phyloP scores from a whole-genome alignment of 2,113 vertebrate species.

The Poeciliopsis occidentalis region DNA sequence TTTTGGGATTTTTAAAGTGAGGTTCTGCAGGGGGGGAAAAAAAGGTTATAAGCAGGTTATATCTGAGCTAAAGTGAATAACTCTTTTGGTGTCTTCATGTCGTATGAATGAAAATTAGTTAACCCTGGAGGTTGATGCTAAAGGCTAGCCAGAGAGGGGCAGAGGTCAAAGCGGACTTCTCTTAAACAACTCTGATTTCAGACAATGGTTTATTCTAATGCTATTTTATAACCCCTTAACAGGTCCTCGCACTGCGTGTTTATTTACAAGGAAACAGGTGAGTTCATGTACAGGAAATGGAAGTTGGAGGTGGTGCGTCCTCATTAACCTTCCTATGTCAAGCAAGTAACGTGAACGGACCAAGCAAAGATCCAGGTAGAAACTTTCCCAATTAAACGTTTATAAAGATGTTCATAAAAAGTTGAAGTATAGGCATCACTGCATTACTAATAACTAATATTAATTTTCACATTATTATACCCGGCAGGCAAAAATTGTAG shows the following conservation, averaged over 20 bases:
- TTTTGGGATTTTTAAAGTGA: not conserved
- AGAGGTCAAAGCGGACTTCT: not conserved
- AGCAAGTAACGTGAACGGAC: not conserved
- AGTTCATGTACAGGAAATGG: not conserved
- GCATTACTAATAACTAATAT: not conserved
- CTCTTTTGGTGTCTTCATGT: not conserved
- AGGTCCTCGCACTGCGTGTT: not conserved
- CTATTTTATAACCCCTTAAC: not conserved
- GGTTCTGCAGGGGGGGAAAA: not conserved
- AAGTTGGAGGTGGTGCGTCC: not conserved
- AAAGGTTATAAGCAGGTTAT: not conserved
- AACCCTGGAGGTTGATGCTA: not conserved
- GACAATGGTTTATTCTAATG: not conserved
- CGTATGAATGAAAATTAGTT: not conserved
- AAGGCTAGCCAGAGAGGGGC: not conserved
- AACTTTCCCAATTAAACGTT: not conserved
- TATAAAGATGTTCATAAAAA: not conserved
- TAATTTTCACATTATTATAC: not conserved
- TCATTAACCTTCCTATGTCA: not conserved
- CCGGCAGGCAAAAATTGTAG: not conserved
- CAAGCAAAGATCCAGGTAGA: too few species aligned
- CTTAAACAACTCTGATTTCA: not conserved
- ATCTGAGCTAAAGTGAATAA: not conserved
- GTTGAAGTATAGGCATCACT: not conserved
- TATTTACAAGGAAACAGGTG: not conserved